Percentiles rank a stretch among this genome's conserved stretches.
Evolutionary conservation across 2,888 invertebrate species (phyloP).

Genomic region (Scaeva pyrastri): DNA sequence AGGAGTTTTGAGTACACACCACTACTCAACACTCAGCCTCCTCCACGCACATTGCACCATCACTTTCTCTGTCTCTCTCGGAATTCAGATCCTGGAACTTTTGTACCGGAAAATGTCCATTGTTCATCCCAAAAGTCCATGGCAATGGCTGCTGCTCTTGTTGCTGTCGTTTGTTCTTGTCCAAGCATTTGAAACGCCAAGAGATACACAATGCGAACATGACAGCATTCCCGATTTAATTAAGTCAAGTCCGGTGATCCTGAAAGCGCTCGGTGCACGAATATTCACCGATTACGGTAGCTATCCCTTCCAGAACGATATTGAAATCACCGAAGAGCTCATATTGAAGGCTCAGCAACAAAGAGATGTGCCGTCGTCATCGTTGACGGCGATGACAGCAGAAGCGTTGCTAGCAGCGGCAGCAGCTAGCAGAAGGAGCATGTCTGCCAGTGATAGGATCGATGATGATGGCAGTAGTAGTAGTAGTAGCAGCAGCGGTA

Average conservation of each 20-base stretch:
- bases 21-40: not conserved
- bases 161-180: conserved; percentile 73
- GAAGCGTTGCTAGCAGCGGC: conserved; percentile 39
- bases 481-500: not conserved
- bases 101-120: conserved; percentile 65
- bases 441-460: not conserved
- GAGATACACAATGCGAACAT: conserved; percentile 79
- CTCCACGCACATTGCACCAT: no score
- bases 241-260: conserved; percentile 83
- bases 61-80: no score
- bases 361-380: conserved; percentile 42
- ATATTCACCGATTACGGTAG: conserved; percentile 81
- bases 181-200: conserved; percentile 65
- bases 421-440: conserved; percentile 26
- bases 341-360: conserved; percentile 62
- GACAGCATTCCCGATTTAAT: conserved; percentile 83
- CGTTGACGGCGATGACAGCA: conserved; percentile 27
- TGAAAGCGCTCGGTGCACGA: conserved; percentile 82
- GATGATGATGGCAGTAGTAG: not conserved
- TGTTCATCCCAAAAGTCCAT: conserved; percentile 72
- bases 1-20: conserved; percentile 5
- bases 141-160: conserved; percentile 71
- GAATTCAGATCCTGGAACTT: not conserved
- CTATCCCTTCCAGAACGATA: conserved; percentile 73
- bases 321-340: conserved; percentile 72